Evolutionary conservation across 2,888 invertebrate species (phyloP), one percentile per base, ranked within the genome.

Genomic region (Cinara cedri): DNA sequence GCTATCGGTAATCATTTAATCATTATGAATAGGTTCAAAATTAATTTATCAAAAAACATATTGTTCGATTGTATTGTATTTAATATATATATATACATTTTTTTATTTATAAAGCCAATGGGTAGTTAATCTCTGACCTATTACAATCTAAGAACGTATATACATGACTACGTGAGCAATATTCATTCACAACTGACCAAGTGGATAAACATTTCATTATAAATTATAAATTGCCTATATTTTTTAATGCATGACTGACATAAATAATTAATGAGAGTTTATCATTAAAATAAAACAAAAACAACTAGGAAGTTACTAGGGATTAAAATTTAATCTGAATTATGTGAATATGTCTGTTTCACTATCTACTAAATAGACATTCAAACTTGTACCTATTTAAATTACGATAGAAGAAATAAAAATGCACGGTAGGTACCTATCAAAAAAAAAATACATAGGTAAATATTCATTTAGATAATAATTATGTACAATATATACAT

Each of bases 41-140:
- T 34, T 6, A 34, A 6, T 34, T 34, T 34, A 34, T 34, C 34
- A 34, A 34, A 34, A 3, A 34, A 34, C 34, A 34, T 34, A 34
- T 34, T 34, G 6, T 34, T 34, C 6, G 3, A 34, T 34, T 34
- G n/a, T 34, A 34, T 34, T 34, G 6, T 34, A 34, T 6, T 34
- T 34, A 6, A 34, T 34, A 34, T 34, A 34, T 34, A 34, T 4
- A 34, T 4, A 3, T 34, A 34, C 6, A 34, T 34, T 34, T 34
- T 34, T 34, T 34, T 34, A 4, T n/a, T n/a, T n/a, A n/a, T n/a
- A n/a, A n/a, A n/a, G n/a, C n/a, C n/a, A n/a, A n/a, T n/a, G n/a
- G n/a, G n/a, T n/a, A 4, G 34, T 34, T 51, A 68, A 54, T 19
- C 51, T 68, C 51, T 68, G 51, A 68, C 34, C 68, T 54, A n/a